Evolutionary conservation across 2,888 invertebrate genomes (phyloP), one percentile per base, ranked within the genome.

Genomic region (Drosophila macrospina): DNA sequence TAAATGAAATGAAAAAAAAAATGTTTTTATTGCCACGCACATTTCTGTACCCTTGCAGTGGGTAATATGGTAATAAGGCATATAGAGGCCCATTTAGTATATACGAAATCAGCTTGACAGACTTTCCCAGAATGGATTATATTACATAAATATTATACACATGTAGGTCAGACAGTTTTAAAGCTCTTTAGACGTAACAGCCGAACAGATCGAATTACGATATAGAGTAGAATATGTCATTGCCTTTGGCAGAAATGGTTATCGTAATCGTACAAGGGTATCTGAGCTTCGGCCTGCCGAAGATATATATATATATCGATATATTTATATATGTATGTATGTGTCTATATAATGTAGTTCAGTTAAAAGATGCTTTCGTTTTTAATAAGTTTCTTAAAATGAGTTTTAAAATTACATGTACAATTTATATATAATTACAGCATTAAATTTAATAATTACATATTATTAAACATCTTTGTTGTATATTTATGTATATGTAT

Each of bases 1-100:
- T 54, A 66, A 57, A 68, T 48, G 26, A 69, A 62, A 34, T 54
- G 36, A 55, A 48, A 55, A 55, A 48, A 55, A 50, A 47, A 28
- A 54, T 59, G 41, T 41, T 16, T 48, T 66, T 73, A 70, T 72
- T 70, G 57, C 62, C 70, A 65, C 68, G 63, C 73, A 72, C 60
- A 65, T 61, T 56, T 56, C 26, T 15, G 47, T 34, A 54, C 61
- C 45, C 61, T 69, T 69, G 52, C 44, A 69, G 39, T n/a, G 24
- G 54, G 28, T 28, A 56, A 26, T 13, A 45, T 24, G 6, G 1
- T 28, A 13, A 30, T 16, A 16, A n/a, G 60, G 42, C 13, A 8
- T 36, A 16, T 6, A 13, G 4, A 11, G 32, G 4, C 20, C 20
- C 5, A 28, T 5, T 28, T 8, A 37, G 15, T 37, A 37, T 15